Evolutionary conservation across 2,113 vertebrate genomes (phyloP).

Genomic region (Megaleporinus macrocephalus): DNA sequence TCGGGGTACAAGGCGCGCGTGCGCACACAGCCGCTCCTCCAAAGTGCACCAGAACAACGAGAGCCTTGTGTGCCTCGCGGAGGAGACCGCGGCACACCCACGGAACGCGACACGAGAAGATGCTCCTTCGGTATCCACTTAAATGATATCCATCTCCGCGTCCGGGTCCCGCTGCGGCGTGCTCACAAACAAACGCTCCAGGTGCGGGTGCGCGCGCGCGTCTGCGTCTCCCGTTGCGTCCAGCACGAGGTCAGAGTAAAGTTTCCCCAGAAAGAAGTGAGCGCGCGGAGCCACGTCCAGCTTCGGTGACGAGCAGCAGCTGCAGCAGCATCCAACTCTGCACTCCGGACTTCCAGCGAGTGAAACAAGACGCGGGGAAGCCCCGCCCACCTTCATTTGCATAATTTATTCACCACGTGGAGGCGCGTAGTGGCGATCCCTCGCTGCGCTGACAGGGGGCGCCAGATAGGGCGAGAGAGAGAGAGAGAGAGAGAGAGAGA

Average conservation of each 20-base stretch:
- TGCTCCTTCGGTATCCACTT: slow-evolving; percentile 37
- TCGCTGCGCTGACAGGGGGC: slow-evolving; percentile 42
- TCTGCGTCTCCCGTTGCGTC: not conserved
- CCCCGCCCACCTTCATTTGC: slow-evolving; percentile 60
- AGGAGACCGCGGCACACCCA: not conserved
- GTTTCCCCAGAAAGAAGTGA: not conserved
- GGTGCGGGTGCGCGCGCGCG: not conserved
- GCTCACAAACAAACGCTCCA: slow-evolving; percentile 17
- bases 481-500: no score
- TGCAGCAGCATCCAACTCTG: slow-evolving; percentile 46
- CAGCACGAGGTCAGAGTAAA: not conserved
- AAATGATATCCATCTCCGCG: slow-evolving; percentile 74
- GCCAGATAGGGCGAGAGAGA: slow-evolving; percentile 45
- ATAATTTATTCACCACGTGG: slow-evolving; percentile 77
- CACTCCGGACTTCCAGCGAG: slow-evolving; percentile 44
- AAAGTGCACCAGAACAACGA: not conserved
- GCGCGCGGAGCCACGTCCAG: slow-evolving; percentile 23
- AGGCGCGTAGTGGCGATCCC: slow-evolving; percentile 55
- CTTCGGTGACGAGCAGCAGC: slow-evolving; percentile 50
- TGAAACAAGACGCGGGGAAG: slow-evolving; percentile 60
- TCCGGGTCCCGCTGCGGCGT: not conserved
- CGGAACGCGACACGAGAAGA: slow-evolving; percentile 28
- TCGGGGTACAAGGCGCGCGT: slow-evolving; percentile 37
- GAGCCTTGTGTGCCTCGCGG: not conserved
- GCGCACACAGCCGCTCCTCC: slow-evolving; percentile 16